Evolutionary conservation across 2,113 vertebrate genomes (phyloP), one percentile per base, ranked within the genome.

Genomic region (Gymnobelideus leadbeateri): DNA sequence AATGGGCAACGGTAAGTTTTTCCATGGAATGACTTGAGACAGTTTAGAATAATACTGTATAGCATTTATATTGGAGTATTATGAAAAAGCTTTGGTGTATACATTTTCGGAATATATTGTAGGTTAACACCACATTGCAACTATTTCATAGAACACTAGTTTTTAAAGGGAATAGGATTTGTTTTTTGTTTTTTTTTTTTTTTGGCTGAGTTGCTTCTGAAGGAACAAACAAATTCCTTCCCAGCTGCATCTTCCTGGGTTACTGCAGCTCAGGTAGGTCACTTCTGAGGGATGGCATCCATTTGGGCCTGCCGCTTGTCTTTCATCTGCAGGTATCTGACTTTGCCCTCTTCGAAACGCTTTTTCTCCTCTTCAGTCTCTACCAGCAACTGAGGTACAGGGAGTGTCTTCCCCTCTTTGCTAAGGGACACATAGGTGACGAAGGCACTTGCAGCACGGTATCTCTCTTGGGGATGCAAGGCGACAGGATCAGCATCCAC

Each of bases 391-490:
- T 99, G 99, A 0, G 99, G 99, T 90, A 99, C 99, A 0, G 99
- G 97, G 91, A 99, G 98, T 0, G 99, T 97, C 96, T 98, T 99
- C 96, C 99, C 99, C 49, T 99, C 98, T 97, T 99, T 99, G 98
- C 99, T 99, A 96, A 99, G 98, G 52, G 99, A 99, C 97, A 99
- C 99, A 0, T 99, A 99, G 95, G 99, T 99, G 98, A 99, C 99
- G 98, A 99, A 99, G 93, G 99, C 99, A 7, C 99, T 99, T 97
- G 99, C 99, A 0, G 99, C 99, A 0, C 99, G 99, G 97, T 99
- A 99, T 93, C 98, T 99, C 89, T 98, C 99, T 95, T 98, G 98
- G 0, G 98, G 96, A 25, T 97, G 96, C 0, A 99, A 98, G 95
- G 99, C 96, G 55, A 99, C 98, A 0, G 99, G 99, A 97, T 99